Conservation (phyloP, 2,113 vertebrate genomes). For the Sturnus vulgaris region DNA sequence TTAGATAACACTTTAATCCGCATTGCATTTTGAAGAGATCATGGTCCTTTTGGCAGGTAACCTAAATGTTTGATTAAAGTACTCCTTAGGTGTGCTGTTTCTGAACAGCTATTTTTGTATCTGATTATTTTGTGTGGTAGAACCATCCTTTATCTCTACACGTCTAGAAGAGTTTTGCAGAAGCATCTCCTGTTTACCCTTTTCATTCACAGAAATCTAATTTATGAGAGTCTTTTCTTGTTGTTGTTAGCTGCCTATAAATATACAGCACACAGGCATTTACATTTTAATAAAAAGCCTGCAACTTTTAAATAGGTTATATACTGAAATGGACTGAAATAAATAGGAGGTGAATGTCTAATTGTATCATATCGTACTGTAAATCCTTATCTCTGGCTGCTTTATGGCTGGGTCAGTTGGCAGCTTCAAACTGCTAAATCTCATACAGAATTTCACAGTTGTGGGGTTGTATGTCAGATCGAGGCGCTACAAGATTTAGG, state of each 20-base stretch:
- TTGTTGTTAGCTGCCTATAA: slow-evolving; percentile 53
- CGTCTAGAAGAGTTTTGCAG: slow-evolving; percentile 74
- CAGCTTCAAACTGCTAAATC: slow-evolving; percentile 79
- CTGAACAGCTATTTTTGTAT: slow-evolving; percentile 78
- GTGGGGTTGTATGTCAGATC: slow-evolving; percentile 76
- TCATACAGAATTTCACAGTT: slow-evolving; percentile 79
- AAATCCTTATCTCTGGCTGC: slow-evolving; percentile 78
- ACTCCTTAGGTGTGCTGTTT: slow-evolving; percentile 78
- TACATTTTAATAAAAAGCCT: slow-evolving; percentile 73
- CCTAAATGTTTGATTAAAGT: slow-evolving; percentile 83
- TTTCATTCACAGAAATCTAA: slow-evolving; percentile 74
- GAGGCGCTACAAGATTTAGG: slow-evolving; percentile 80
- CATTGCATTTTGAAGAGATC: slow-evolving; percentile 83
- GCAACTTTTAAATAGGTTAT: slow-evolving; percentile 68
- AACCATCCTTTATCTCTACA: slow-evolving; percentile 77
- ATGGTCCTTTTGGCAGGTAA: slow-evolving; percentile 83
- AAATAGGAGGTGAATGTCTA: slow-evolving; percentile 77
- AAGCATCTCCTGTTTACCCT: slow-evolving; percentile 72
- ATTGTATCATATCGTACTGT: slow-evolving; percentile 78
- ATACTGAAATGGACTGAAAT: slow-evolving; percentile 68
- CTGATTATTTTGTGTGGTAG: slow-evolving; percentile 81
- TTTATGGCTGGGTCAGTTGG: slow-evolving; percentile 79
- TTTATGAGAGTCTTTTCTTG: slow-evolving; percentile 61
- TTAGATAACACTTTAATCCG: slow-evolving; percentile 84
- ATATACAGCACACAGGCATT: slow-evolving; percentile 53